Percentiles rank a stretch among this genome's conserved stretches.
Evolutionary conservation across 1,140 invertebrate genomes (phyloP).

Genomic region (Thaumetopoea pityocampa): DNA sequence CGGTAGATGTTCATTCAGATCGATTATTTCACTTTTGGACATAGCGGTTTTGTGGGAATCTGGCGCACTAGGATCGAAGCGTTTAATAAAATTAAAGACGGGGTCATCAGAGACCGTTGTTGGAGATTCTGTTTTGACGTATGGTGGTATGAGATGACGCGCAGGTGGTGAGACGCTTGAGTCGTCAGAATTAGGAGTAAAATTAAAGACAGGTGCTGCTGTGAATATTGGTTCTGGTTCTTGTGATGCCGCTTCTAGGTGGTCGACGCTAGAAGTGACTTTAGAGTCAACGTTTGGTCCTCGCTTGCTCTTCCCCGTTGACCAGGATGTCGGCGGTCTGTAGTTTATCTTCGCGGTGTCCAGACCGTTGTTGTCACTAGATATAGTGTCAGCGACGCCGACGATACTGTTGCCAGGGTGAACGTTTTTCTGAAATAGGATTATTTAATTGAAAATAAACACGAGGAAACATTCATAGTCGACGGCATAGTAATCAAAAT

Average conservation of each 20-base stretch:
- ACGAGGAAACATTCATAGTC: too few species aligned
- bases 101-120: slow-evolving; percentile 38
- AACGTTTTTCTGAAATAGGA: slow-evolving; percentile 45
- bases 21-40: slow-evolving; percentile 55
- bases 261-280: slow-evolving; percentile 11
- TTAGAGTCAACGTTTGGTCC: slow-evolving; percentile 2
- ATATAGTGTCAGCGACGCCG: slow-evolving; percentile 48
- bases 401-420: slow-evolving; percentile 63
- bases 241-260: slow-evolving; percentile 27
- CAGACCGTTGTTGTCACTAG: slow-evolving; percentile 46
- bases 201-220: slow-evolving; percentile 20
- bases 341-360: slow-evolving; percentile 49
- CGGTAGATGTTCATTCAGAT: slow-evolving; percentile 56
- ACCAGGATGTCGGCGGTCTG: slow-evolving; percentile 46
- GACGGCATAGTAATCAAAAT: too few species aligned
- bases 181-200: slow-evolving; percentile 11
- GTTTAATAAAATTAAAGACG: slow-evolving; percentile 65
- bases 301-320: slow-evolving; percentile 25
- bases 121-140: too few species aligned
- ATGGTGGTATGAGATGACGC: slow-evolving; percentile 35
- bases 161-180: slow-evolving; percentile 21
- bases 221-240: slow-evolving; percentile 24
- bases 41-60: slow-evolving; percentile 54
- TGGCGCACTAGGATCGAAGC: slow-evolving; percentile 64
- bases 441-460: too few species aligned